A percentile compares a stretch with the other conserved stretches of the same genome.
Conservation (phyloP, 2,888 invertebrate species). For the Nezara viridula region DNA sequence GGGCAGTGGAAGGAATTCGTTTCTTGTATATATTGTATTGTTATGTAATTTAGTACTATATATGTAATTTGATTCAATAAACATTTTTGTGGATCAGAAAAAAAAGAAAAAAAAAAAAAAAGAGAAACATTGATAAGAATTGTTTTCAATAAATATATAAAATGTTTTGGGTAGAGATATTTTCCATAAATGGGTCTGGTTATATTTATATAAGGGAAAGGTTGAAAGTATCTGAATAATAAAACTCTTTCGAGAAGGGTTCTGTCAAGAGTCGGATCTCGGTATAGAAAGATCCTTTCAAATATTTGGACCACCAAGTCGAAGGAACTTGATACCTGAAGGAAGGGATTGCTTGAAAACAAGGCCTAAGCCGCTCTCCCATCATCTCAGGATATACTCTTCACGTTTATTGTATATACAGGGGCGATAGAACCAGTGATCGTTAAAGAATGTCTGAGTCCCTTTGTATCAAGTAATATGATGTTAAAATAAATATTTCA, state of each 20-base stretch:
- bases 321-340: constrained; percentile 18
- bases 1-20: no score
- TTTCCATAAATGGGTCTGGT: neutral
- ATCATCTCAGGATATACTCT: neutral
- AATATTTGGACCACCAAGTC: constrained; percentile 30
- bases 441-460: neutral
- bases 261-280: neutral
- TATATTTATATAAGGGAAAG: neutral
- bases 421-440: neutral
- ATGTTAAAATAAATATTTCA: no score
- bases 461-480: neutral
- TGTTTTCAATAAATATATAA: neutral
- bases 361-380: neutral
- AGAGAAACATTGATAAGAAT: neutral
- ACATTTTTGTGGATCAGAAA: no score
- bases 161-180: neutral
- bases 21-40: no score
- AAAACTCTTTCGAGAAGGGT: constrained; percentile 17
- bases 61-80: no score
- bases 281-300: constrained; percentile 15
- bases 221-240: constrained; percentile 12
- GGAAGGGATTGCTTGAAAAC: constrained; percentile 21
- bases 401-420: neutral
- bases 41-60: no score
- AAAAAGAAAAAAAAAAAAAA: no score